Percentiles rank a stretch among this genome's conserved stretches.
phyloP scores from a whole-genome alignment of 2,888 invertebrate genomes.

The Meteorus cinctellus region DNA sequence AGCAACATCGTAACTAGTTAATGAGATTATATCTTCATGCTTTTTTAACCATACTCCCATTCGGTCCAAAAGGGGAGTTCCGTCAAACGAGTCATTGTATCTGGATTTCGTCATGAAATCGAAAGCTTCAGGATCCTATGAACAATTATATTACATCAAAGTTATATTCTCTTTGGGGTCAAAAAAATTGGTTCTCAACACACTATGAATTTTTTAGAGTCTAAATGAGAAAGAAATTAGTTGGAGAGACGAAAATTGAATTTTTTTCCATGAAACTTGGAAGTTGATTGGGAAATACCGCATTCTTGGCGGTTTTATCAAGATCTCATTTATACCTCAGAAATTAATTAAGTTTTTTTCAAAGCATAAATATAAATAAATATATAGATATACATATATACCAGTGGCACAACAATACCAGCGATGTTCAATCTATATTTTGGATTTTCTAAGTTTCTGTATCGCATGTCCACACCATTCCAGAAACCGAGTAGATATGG shows the following conservation, averaged over 20 bases:
- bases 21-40: slow-evolving; percentile 5
- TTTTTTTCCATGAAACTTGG: no score
- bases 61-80: slow-evolving; percentile 14
- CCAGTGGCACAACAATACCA: slow-evolving; percentile 47
- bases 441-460: slow-evolving; percentile 44
- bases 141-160: not conserved
- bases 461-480: slow-evolving; percentile 50
- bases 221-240: no score
- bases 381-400: not conserved
- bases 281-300: no score
- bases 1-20: slow-evolving; percentile 42
- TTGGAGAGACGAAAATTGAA: no score
- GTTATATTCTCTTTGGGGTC: no score
- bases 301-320: no score
- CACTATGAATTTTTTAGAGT: no score
- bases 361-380: no score
- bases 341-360: no score
- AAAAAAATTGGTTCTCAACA: not conserved
- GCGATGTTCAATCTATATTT: slow-evolving; percentile 51
- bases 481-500: slow-evolving; percentile 49
- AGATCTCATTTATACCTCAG: no score
- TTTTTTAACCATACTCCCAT: slow-evolving; percentile 26
- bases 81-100: not conserved
- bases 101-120: slow-evolving; percentile 37
- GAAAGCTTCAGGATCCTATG: slow-evolving; percentile 40